Conservation (phyloP, 2,797 vertebrate species). For the Sciaenops ocellatus region DNA sequence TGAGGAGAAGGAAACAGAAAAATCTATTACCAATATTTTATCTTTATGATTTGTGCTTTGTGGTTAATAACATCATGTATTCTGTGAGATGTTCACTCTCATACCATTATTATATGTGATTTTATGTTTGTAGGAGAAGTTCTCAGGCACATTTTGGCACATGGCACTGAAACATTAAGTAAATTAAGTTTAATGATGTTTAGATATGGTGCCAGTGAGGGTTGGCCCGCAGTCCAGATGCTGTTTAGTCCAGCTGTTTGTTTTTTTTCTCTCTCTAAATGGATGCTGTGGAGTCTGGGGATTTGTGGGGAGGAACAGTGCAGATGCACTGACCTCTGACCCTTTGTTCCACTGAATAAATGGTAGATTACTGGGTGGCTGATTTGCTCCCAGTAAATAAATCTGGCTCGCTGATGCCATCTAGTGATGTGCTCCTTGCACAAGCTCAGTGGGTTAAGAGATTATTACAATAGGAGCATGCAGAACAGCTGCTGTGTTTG, state of each 20-base stretch:
- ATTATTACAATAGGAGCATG: neutral
- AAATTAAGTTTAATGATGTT: conserved; percentile 37
- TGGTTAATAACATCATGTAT: neutral
- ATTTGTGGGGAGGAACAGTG: conserved; percentile 71
- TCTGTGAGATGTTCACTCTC: neutral
- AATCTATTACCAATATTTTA: conserved; percentile 20
- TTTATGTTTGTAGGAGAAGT: neutral
- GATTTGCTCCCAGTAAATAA: conserved; percentile 12
- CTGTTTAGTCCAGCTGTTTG: conserved; percentile 68
- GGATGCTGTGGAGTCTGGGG: conserved; percentile 69
- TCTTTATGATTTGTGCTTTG: neutral
- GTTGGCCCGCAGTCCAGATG: conserved; percentile 43
- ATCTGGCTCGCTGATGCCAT: conserved; percentile 67
- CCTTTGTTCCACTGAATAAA: conserved; percentile 78
- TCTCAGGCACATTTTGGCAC: conserved; percentile 9
- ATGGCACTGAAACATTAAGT: conserved; percentile 10
- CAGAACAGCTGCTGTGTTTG: neutral
- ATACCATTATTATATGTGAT: neutral
- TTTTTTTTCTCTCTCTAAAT: conserved; percentile 71
- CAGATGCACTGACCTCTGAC: conserved; percentile 77
- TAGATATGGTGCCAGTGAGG: conserved; percentile 40
- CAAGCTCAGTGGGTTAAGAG: neutral
- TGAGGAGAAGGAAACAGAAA: conserved; percentile 8
- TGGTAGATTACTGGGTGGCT: conserved; percentile 53
- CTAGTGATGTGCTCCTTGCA: conserved; percentile 66